A percentile compares a stretch with the other conserved stretches of the same genome.
These are phyloP conservation scores for Oreotragus oreotragus DNA, from an alignment of 2,113 vertebrate genomes.

Conservation along the genomic window DNA sequence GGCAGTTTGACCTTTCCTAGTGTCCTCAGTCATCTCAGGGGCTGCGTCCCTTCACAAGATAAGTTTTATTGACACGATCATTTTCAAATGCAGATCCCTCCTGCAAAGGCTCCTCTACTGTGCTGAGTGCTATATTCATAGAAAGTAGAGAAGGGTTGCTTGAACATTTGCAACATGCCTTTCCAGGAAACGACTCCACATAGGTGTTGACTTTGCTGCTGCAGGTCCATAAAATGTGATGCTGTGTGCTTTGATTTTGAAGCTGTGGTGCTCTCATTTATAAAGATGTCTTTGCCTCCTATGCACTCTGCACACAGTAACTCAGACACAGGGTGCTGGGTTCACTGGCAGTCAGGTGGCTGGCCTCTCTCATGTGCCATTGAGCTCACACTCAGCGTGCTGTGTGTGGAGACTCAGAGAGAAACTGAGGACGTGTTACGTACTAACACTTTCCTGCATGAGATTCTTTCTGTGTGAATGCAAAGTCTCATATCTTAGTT, in stretches of 20 bases:
- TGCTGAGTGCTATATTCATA: neutral
- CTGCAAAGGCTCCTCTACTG: neutral
- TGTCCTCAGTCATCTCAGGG: neutral
- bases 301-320: fast-evolving
- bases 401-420: neutral
- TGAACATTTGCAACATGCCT: neutral
- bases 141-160: neutral
- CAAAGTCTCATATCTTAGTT: neutral
- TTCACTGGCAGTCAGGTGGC: too few species aligned
- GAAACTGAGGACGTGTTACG: neutral
- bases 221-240: neutral
- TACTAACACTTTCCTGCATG: neutral
- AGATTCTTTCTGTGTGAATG: neutral
- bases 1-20: neutral
- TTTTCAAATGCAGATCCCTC: neutral
- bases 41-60: neutral
- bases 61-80: neutral
- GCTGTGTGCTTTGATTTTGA: neutral
- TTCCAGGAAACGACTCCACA: neutral
- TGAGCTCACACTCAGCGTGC: neutral
- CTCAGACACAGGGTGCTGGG: neutral
- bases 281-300: too few species aligned
- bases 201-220: neutral
- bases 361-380: fast-evolving
- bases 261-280: neutral